Conservation (phyloP, 37 sponge, comb jelly and placozoan genomes). For the Ianthella basta region DNA sequence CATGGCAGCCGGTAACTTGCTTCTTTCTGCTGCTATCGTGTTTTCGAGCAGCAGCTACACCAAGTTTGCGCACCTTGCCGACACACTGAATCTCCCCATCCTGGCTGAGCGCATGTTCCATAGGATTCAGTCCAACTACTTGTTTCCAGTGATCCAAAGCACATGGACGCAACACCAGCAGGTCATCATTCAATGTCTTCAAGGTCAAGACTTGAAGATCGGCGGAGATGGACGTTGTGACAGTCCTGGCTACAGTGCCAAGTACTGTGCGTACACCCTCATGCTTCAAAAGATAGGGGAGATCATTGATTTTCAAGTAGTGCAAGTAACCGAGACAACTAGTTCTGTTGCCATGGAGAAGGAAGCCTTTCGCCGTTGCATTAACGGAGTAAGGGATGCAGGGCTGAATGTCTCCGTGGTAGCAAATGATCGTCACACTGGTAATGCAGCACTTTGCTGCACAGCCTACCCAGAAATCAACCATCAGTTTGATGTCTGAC, state of each 20-base stretch:
- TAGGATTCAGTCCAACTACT: not conserved
- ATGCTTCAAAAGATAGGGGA: slow-evolving; percentile 28
- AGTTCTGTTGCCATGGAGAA: slow-evolving; percentile 38
- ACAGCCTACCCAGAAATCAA: slow-evolving; percentile 33
- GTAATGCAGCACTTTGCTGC: slow-evolving; percentile 1
- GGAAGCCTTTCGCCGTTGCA: slow-evolving; percentile 28
- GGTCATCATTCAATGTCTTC: not conserved
- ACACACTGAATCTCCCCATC: not conserved
- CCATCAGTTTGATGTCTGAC: slow-evolving; percentile 63
- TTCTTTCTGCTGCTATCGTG: slow-evolving; percentile 8
- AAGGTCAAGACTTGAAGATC: not conserved
- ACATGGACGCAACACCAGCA: not conserved
- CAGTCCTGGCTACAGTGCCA: slow-evolving; percentile 38
- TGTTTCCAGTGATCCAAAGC: not conserved
- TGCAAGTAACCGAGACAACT: slow-evolving; percentile 46
- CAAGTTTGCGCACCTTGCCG: not conserved
- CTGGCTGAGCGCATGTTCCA: not conserved
- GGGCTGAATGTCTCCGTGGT: not conserved
- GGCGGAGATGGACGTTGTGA: slow-evolving; percentile 57
- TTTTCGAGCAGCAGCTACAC: not conserved
- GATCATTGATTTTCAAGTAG: slow-evolving; percentile 35
- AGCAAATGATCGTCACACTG: slow-evolving; percentile 21
- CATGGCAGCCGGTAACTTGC: slow-evolving; percentile 20
- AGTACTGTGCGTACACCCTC: slow-evolving; percentile 8
- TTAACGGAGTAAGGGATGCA: slow-evolving; percentile 8